Base-by-base conservation (phyloP, 2,797 vertebrate genomes). In the Halcyon smyrnensis region DNA sequence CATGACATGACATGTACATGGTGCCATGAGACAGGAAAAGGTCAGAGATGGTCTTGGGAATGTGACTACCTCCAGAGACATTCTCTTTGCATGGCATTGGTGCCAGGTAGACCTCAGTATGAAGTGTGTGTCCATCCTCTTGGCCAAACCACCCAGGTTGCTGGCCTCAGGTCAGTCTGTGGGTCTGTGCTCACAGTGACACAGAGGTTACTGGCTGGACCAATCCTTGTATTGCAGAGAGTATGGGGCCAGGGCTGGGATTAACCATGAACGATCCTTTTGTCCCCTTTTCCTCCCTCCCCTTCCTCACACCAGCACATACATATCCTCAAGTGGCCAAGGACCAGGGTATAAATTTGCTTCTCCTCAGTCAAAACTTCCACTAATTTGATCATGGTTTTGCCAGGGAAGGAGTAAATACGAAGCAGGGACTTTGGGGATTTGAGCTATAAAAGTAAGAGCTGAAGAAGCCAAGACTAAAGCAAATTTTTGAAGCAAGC, bases 371-470 rank as follows among this genome's bases (percentile, higher is more conserved):
- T 93, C 80, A 94, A 93, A 96, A 93, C 95, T 87, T 95, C 85
- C 91, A 87, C 93, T 95, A 91, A 93, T 93, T 97, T 95, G 87
- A 80, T 94, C 83, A 94, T 64, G 62, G 77, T 86, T 96, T 95
- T 95, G 83, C 80, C 80, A 93, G 90, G 83, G 79, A 91, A 95
- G 81, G 48, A 92, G 85, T 94, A 93, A 96, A 96, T 94, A 96
- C 17, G 77, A 85, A 91, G 67, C 74, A 65, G 74, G 43, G 87
- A 45, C 91, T 94, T 79, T 24, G 45, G 88, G 85, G 67, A 90
- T 93, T 93, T 94, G 81, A 85, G 68, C 89, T 90, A 56, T 93
- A 82, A 94, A 93, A 93, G 36, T 64, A 23, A 95, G 74, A 94
- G 79, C n/a, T 86, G 84, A 32, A 95, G 89, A 84, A 93, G 74